A percentile compares a stretch with the other conserved stretches of the same genome.
Evolutionary conservation across 2,113 vertebrate species (phyloP).

Genomic region (Talpa occidentalis): DNA sequence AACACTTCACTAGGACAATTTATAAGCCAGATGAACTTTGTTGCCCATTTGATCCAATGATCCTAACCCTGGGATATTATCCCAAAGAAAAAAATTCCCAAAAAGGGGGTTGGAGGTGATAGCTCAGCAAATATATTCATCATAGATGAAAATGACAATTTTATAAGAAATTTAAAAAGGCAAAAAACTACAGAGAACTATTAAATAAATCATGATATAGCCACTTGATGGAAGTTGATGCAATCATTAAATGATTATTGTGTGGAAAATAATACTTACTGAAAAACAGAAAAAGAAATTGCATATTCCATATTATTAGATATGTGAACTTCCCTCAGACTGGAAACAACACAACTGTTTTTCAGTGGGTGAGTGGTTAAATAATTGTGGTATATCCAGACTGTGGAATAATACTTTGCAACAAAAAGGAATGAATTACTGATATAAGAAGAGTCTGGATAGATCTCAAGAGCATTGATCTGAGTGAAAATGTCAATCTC

Average conservation of each 20-base stretch:
- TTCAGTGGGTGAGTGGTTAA: not conserved
- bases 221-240: not conserved
- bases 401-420: not conserved
- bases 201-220: slow-evolving; percentile 24
- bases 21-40: not conserved
- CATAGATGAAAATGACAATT: not conserved
- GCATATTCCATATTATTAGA: not conserved
- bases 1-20: not conserved
- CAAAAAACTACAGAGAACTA: not conserved
- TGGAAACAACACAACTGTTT: not conserved
- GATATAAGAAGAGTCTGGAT: not conserved
- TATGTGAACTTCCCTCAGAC: not conserved
- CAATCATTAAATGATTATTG: not conserved
- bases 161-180: slow-evolving; percentile 43
- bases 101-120: not conserved
- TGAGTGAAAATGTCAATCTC: not conserved
- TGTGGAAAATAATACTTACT: slow-evolving; percentile 14
- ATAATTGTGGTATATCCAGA: not conserved
- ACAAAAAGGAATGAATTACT: not conserved
- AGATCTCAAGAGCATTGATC: not conserved
- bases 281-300: slow-evolving; percentile 14
- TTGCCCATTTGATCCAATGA: not conserved
- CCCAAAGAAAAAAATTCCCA: not conserved
- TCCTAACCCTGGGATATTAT: not conserved
- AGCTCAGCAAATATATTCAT: not conserved